Percentiles rank a stretch among this genome's conserved stretches.
phyloP scores from a whole-genome alignment of 2,888 invertebrate species.

The Agrenia bidenticulata region DNA sequence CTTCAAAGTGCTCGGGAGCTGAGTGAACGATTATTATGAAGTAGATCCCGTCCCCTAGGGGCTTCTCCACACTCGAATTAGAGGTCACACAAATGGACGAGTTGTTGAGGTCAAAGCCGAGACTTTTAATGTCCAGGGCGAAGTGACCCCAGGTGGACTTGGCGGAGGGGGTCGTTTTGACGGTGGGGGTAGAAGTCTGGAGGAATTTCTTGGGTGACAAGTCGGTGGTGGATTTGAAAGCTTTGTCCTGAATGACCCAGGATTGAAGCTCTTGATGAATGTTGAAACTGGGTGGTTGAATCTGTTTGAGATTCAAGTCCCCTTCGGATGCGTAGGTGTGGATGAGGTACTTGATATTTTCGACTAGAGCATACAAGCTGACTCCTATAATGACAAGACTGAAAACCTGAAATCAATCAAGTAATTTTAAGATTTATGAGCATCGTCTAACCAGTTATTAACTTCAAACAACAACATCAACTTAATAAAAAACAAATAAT shows the following conservation, averaged over 20 bases:
- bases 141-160: too few relatives aligned
- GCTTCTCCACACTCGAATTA: conserved; percentile 14
- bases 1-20: conserved; percentile 53
- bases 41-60: conserved; percentile 42
- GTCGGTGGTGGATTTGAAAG: conserved; percentile 12
- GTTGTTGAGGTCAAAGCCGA: conserved; percentile 49
- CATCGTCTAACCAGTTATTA: too few relatives aligned
- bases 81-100: conserved; percentile 37
- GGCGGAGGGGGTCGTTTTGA: too few relatives aligned
- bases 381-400: conserved; percentile 44
- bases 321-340: conserved; percentile 26
- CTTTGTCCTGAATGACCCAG: conserved; percentile 41
- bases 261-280: conserved; percentile 46
- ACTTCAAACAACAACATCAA: too few relatives aligned
- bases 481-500: too few relatives aligned
- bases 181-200: neutral
- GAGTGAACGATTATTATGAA: conserved; percentile 54
- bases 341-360: conserved; percentile 44
- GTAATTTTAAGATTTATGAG: too few relatives aligned
- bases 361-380: conserved; percentile 51
- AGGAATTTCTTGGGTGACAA: neutral
- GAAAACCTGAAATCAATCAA: conserved; percentile 34
- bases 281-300: conserved; percentile 17
- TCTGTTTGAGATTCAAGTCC: conserved; percentile 13
- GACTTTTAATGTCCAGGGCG: conserved; percentile 41